Conservation (phyloP, 2,797 vertebrate species). For the Vireo griseus region DNA sequence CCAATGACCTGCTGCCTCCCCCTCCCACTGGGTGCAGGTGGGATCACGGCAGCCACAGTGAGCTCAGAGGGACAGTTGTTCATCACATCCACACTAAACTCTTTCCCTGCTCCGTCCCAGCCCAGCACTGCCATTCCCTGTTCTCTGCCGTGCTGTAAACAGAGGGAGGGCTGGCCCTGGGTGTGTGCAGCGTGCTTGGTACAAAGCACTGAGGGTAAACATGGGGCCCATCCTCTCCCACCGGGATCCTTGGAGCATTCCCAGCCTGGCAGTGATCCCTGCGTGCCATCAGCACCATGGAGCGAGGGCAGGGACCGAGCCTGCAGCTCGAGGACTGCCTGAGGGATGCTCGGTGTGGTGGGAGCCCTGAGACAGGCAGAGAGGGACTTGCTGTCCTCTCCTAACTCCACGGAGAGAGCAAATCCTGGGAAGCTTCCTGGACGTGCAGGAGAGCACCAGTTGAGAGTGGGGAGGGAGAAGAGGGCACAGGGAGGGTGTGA, state of each 20-base stretch:
- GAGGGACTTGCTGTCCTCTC: neutral
- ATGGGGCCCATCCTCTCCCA: fast-evolving
- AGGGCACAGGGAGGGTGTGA: neutral
- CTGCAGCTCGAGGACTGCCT: neutral
- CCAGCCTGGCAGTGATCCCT: fast-evolving
- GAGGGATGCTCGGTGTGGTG: neutral
- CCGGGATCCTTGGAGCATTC: neutral
- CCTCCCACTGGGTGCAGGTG: fast-evolving
- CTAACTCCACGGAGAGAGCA: neutral
- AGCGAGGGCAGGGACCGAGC: neutral
- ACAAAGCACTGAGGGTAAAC: neutral
- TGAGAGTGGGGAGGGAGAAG: neutral
- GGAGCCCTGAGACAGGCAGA: slow-evolving; percentile 24
- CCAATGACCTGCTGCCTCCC: neutral
- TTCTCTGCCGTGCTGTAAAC: neutral
- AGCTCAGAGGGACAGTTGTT: neutral
- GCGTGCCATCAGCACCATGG: fast-evolving
- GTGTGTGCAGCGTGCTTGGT: fast-evolving
- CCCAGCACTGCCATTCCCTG: fast-evolving
- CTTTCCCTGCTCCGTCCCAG: fast-evolving
- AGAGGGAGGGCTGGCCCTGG: neutral
- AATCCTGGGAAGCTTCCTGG: neutral
- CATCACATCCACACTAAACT: fast-evolving
- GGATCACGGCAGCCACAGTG: neutral
- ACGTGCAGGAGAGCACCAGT: neutral